phyloP scores from a whole-genome alignment of 1,140 invertebrate genomes.

The Watersipora subatra region DNA sequence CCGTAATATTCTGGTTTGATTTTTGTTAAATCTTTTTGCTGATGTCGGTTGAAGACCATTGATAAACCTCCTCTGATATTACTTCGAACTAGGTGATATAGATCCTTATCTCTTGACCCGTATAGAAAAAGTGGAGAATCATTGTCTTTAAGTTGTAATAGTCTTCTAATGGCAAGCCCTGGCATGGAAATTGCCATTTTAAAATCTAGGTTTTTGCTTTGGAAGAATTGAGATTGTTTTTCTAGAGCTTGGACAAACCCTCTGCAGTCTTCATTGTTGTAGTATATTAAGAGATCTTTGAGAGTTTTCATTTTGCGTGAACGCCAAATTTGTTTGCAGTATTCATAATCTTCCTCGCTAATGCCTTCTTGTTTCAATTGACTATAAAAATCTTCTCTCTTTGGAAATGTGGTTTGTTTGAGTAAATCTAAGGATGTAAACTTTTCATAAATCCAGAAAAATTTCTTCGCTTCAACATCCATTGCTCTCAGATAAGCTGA shows the following conservation, averaged over 20 bases:
- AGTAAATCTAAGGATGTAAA: slow-evolving; percentile 9
- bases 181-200: slow-evolving; percentile 14
- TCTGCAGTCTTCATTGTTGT: slow-evolving; percentile 13
- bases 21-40: background rate
- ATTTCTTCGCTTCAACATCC: slow-evolving; percentile 13
- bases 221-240: slow-evolving; percentile 9
- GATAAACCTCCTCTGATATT: background rate
- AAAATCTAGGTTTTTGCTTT: slow-evolving; percentile 12
- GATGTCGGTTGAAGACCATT: slow-evolving; percentile 1
- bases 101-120: background rate
- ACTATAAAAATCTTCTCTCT: slow-evolving; percentile 10
- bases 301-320: slow-evolving; percentile 11
- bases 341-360: slow-evolving; percentile 10
- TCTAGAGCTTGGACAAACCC: slow-evolving; percentile 13
- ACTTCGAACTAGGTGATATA: background rate
- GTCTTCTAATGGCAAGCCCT: slow-evolving; percentile 9
- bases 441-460: slow-evolving; percentile 16
- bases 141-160: slow-evolving; percentile 8
- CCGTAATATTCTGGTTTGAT: background rate
- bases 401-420: slow-evolving; percentile 6
- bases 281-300: slow-evolving; percentile 14
- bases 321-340: slow-evolving; percentile 12
- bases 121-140: background rate
- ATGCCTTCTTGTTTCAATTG: slow-evolving; percentile 9
- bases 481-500: slow-evolving; percentile 15